Evolutionary conservation across 2,113 vertebrate species (phyloP), one percentile per base, ranked within the genome.

Genomic region (Lipophrys pholis): DNA sequence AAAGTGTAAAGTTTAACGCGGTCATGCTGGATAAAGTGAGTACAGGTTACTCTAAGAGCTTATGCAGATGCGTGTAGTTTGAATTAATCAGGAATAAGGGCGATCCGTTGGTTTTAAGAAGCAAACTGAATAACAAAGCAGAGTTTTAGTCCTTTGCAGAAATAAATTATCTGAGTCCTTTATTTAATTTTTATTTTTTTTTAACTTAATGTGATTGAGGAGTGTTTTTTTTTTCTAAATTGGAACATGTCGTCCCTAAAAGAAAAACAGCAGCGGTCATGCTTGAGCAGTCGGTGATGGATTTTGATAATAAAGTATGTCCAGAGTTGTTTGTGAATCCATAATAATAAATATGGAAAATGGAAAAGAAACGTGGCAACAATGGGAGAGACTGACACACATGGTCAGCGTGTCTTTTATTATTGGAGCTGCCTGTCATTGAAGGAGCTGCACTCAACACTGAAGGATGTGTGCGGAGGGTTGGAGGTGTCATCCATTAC

Each of bases 401-500:
- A 45, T 69, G 6, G 38, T 35, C 10, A 15, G 16, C 38, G 7
- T 21, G 50, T 16, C 8, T 56, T 78, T 82, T 70, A 68, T 77
- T 78, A 70, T 52, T 49, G 35, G 67, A 61, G 75, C 53, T 68
- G 57, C 69, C 12, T 59, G 51, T 59, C 39, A 53, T 15, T 35
- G n/a, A 65, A 14, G 41, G 21, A 55, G 46, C 51, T 54, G 77
- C 64, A 72, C 69, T 53, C n/a, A 68, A 75, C 49, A 46, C 55
- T n/a, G 41, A 60, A 10, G 38, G 46, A 63, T 84, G 74, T 69
- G 68, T 17, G 54, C 11, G 58, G 40, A 78, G 68, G 72, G 42
- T 73, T 30, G 45, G 60, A 67, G 46, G 58, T 73, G 73, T 73
- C 54, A 42, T 71, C 65, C 55, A 52, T 81, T 76, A 82, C 75